Evolutionary conservation across 2,888 invertebrate genomes (phyloP).

Genomic region (Rotaria macrura): DNA sequence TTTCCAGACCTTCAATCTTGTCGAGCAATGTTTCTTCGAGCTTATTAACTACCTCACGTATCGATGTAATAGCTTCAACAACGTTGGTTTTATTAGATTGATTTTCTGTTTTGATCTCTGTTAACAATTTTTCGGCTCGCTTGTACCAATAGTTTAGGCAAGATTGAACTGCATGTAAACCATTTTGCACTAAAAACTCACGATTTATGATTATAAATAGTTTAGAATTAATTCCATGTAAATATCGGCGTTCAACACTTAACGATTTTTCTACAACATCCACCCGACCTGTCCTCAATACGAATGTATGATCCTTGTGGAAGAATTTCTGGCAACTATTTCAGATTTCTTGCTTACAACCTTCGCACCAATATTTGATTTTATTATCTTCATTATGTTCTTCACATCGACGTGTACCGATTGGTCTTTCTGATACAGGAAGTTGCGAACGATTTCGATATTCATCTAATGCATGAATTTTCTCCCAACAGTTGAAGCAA

Average conservation of each 20-base stretch:
- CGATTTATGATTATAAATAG: fast-evolving
- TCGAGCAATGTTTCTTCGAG: neutral
- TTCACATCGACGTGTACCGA: neutral
- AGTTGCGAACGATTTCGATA: neutral
- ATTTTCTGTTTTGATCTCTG: neutral
- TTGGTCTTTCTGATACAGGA: too few relatives aligned
- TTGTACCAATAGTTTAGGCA: neutral
- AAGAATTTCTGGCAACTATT: neutral
- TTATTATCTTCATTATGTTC: neutral
- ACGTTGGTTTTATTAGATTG: neutral
- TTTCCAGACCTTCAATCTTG: neutral
- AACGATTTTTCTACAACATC: neutral
- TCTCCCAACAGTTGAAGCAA: neutral
- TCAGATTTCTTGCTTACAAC: neutral
- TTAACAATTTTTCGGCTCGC: neutral
- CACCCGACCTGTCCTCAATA: neutral
- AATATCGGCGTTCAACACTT: neutral
- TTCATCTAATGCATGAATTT: neutral
- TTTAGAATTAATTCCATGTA: neutral
- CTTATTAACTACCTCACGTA: neutral
- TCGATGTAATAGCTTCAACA: neutral
- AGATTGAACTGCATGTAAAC: neutral
- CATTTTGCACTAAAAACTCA: neutral
- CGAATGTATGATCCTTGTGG: neutral
- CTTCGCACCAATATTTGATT: neutral